Evolutionary conservation across 2,888 invertebrate genomes (phyloP), one percentile per base, ranked within the genome.

Genomic region (Caenorhabditis doughertyi): DNA sequence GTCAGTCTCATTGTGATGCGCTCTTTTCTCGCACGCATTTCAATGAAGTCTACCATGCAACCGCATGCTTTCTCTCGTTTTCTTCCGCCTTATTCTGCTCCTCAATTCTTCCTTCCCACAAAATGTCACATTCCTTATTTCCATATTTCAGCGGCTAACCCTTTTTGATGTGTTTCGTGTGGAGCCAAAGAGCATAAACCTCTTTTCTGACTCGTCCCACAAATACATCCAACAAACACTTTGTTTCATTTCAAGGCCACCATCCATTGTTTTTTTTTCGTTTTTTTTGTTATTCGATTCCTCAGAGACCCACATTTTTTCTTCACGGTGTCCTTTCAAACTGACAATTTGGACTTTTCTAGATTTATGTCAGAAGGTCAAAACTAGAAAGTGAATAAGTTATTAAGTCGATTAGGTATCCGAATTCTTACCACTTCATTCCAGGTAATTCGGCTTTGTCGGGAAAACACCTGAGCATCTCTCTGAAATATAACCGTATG

Each of bases 51-150:
- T 67, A 58, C 77, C 58, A 77, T 68, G 73, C 64, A 60, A 64
- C 73, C 72, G 49, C 74, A 29, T 32, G 32, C 74, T 39, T 51
- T 18, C 58, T 49, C 47, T 56, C 74, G 16, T 32, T 39, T 44
- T 29, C 56, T 64, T 35, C 47, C 53, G n/a, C n/a, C 11, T 8
- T 27, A 21, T 58, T 21, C 47, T 64, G 21, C 49, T 29, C n/a
- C n/a, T n/a, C n/a, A n/a, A n/a, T n/a, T n/a, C n/a, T 18, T 60
- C 25, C 77, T 77, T 77, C 77, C 77, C 77, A 77, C 77, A 77
- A 77, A n/a, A 77, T 77, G 77, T 77, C 77, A 77, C 77, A 77
- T 77, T 77, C 77, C 77, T 77, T 77, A 77, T 77, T 77, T 77
- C 77, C 77, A 77, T 77, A 77, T 77, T 77, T 77, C 77, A 77